These are phyloP conservation scores for Drosophila simulans DNA, from an alignment of 1,140 invertebrate genomes.

Conservation along the genomic window DNA sequence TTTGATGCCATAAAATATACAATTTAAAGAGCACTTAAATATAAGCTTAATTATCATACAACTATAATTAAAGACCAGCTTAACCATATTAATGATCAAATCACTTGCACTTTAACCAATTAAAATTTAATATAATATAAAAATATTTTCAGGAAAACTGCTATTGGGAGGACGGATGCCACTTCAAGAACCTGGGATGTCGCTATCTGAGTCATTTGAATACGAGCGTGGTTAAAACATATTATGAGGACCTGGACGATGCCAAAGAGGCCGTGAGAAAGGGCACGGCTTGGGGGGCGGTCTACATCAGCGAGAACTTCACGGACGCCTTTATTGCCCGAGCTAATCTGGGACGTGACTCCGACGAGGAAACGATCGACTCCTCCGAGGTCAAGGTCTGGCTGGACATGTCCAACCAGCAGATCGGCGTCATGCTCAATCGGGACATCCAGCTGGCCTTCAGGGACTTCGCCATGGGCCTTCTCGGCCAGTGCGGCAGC, in stretches of 20 bases:
- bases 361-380: conserved; percentile 91
- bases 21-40: too few relatives aligned
- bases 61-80: background rate
- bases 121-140: too few relatives aligned
- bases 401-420: conserved; percentile 97
- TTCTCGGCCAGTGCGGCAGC: conserved; percentile 89
- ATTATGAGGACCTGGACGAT: conserved; percentile 88
- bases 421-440: conserved; percentile 93
- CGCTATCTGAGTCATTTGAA: conserved; percentile 90
- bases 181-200: conserved; percentile 90
- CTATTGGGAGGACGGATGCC: conserved; percentile 87
- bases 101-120: background rate
- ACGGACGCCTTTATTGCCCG: conserved; percentile 91
- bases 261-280: conserved; percentile 89
- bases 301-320: conserved; percentile 95
- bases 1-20: too few relatives aligned
- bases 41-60: too few relatives aligned
- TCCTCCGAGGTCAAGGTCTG: conserved; percentile 93
- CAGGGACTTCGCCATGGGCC: conserved; percentile 90
- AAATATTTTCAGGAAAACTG: conserved; percentile 55
- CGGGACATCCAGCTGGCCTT: conserved; percentile 92
- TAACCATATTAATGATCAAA: background rate
- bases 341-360: conserved; percentile 88
- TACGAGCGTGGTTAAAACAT: conserved; percentile 89
- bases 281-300: conserved; percentile 93